phyloP scores from a whole-genome alignment of 2,888 invertebrate species.

The Latrodectus hesperus region DNA sequence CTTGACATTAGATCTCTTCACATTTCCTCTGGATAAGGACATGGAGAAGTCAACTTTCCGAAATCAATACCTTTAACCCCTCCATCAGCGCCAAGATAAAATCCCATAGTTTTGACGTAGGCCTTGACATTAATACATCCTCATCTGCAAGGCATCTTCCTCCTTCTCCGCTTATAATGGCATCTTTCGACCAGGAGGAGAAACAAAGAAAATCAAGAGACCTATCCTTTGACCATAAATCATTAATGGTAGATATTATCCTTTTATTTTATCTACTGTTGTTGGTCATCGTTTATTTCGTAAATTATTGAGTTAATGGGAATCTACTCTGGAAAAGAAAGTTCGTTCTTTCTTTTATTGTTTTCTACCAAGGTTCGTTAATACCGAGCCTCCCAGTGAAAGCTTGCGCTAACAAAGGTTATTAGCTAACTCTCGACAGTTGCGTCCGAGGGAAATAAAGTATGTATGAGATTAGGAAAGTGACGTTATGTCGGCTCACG shows the following conservation, averaged over 20 bases:
- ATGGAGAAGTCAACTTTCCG: conserved; percentile 34
- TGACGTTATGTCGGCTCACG: neutral
- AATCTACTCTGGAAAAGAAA: conserved; percentile 22
- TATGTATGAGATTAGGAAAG: conserved; percentile 30
- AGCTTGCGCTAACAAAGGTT: conserved; percentile 33
- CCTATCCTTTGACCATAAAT: conserved; percentile 45
- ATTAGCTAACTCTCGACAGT: conserved; percentile 20
- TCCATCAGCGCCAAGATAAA: conserved; percentile 25
- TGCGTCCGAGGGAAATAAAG: conserved; percentile 17
- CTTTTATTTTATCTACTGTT: conserved; percentile 51
- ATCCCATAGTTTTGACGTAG: conserved; percentile 61
- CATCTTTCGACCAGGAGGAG: conserved; percentile 18
- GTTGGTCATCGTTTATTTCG: conserved; percentile 54
- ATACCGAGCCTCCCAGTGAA: conserved; percentile 32
- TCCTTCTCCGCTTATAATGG: conserved; percentile 54
- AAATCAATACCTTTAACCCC: conserved; percentile 12
- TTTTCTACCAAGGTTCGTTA: conserved; percentile 25
- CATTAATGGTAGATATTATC: conserved; percentile 68
- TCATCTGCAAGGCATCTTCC: conserved; percentile 38
- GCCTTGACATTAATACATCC: conserved; percentile 59
- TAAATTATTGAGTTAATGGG: conserved; percentile 64
- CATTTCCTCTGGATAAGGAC: neutral
- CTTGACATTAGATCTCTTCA: no score
- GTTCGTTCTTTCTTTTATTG: conserved; percentile 32
- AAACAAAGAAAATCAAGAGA: conserved; percentile 18